These are phyloP conservation scores for Heliconius hortense DNA, from an alignment of 2,888 invertebrate genomes.

Conservation along the genomic window DNA sequence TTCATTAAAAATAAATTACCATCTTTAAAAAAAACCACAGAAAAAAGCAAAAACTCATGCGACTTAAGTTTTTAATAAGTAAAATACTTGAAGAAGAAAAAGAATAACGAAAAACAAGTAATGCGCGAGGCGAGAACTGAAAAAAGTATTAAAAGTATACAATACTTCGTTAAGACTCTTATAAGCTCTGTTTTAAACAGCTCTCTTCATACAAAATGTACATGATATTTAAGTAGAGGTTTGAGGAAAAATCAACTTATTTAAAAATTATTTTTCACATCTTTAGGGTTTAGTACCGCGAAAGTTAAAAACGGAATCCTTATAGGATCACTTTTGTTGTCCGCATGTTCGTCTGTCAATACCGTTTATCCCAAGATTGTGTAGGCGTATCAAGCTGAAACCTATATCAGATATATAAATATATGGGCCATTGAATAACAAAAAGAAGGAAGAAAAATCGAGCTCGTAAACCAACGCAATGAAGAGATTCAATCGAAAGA, in stretches of 20 bases:
- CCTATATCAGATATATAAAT: no score
- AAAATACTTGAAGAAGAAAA: constrained; percentile 2
- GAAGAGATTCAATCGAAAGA: no score
- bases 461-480: no score
- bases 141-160: constrained; percentile 18
- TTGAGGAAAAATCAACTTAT: background rate
- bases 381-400: no score
- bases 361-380: no score
- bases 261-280: background rate
- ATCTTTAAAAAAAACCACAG: background rate
- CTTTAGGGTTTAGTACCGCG: no score
- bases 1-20: background rate
- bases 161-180: constrained; percentile 11
- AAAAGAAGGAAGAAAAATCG: no score
- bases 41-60: background rate
- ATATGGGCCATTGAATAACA: no score
- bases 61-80: constrained; percentile 9
- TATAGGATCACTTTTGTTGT: no score
- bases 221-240: background rate
- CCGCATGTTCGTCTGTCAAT: no score
- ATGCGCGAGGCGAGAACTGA: constrained; percentile 16
- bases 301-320: no score
- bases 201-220: background rate
- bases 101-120: constrained; percentile 1
- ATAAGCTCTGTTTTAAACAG: constrained; percentile 17